Conservation (phyloP, 1,140 invertebrate genomes). For the Phymorhynchus buccinoides region DNA sequence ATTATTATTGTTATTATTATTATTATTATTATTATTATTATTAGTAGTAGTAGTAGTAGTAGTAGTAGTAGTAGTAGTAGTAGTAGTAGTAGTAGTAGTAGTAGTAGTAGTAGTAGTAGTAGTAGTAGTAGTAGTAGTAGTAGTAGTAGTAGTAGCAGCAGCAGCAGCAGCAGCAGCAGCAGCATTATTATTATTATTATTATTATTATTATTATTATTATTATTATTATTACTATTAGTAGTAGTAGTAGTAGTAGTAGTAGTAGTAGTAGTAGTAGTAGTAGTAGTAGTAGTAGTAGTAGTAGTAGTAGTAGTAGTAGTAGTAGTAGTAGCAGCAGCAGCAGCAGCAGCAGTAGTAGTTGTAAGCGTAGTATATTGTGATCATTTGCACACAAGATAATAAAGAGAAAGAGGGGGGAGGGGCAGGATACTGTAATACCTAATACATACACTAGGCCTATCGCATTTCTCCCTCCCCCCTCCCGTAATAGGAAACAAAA, state of each 20-base stretch:
- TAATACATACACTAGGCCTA: no score
- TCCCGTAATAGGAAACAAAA: no score
- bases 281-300: slow-evolving; percentile 10
- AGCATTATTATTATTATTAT: not conserved
- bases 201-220: slow-evolving; percentile 11
- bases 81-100: not conserved
- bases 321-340: slow-evolving; percentile 33
- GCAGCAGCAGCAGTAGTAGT: slow-evolving; percentile 24
- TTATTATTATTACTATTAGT: not conserved
- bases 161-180: no score
- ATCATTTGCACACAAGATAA: not conserved
- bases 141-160: slow-evolving; percentile 35
- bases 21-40: not conserved
- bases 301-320: not conserved
- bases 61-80: not conserved
- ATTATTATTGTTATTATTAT: not conserved
- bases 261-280: slow-evolving; percentile 9
- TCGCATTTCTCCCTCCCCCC: no score
- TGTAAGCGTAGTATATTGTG: not conserved
- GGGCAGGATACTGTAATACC: no score
- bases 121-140: not conserved
- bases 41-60: no score
- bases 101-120: not conserved
- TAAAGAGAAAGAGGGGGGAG: no score
- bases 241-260: not conserved